Evolutionary conservation across 2,797 vertebrate genomes (phyloP), one percentile per base, ranked within the genome.

Genomic region (Pogoniulus pusillus): DNA sequence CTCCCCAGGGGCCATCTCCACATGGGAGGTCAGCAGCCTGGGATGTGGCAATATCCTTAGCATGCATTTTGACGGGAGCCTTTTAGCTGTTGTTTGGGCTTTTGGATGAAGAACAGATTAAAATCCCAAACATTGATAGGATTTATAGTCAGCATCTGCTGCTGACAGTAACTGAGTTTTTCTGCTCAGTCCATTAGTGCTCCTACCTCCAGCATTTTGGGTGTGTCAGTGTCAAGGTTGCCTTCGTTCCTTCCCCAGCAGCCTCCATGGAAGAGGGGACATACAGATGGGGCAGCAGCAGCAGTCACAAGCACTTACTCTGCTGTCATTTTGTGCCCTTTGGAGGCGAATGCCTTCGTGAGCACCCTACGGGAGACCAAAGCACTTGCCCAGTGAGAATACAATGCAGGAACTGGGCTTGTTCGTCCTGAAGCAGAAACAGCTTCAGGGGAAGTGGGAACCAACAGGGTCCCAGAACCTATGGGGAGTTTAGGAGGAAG

Each of bases 101-200:
- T 68, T 64, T 18, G 55, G 70, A 49, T 55, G 82, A 90, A 70
- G 82, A 47, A 68, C 1, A 6, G 90, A 85, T 85, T 81, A 88
- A 73, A 87, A 87, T 87, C 90, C 77, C 71, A 92, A 92, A 87
- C 59, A 72, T n/a, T 12, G 4, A 7, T 90, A 71, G 86, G 62
- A 58, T 93, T 89, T 94, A 92, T 63, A 27, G 93, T 90, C 63
- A 84, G 70, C 89, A 95, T 90, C 79, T 94, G 93, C 66, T 9
- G 34, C 81, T 83, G 90, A 55, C 62, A 89, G 72, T n/a, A 3
- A 4, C 70, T 55, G 71, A 72, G 35, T 58, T 87, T 86, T 90
- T 60, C 66, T 72, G n/a, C 73, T 80, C 2, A 0, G 20, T 71
- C 10, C 5, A 2, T 6, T 30, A 85, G 58, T 2, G 37, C 80